These are phyloP conservation scores for Ferdinandea cuprea DNA, from an alignment of 2,888 invertebrate species.

Conservation along the genomic window DNA sequence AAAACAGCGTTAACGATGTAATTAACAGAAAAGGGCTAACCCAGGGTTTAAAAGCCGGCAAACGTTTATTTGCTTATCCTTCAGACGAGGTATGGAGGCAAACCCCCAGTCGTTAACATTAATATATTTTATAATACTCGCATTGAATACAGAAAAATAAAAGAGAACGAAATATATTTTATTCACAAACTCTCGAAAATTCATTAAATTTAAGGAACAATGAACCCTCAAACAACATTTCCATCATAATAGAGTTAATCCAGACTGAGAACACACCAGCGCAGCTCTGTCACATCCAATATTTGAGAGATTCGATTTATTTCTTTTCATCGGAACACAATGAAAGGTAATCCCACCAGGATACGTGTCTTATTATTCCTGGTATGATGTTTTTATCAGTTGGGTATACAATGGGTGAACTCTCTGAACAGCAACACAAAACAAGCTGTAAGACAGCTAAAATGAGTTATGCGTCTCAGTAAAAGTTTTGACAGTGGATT, in stretches of 20 bases:
- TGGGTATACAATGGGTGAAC: neutral
- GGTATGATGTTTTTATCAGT: neutral
- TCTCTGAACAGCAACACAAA: neutral
- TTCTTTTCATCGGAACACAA: constrained; percentile 26
- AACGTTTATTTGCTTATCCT: too few relatives aligned
- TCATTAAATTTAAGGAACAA: constrained; percentile 8
- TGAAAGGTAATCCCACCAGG: constrained; percentile 8
- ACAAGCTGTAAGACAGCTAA: neutral
- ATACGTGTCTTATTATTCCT: constrained; percentile 14
- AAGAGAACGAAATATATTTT: too few relatives aligned
- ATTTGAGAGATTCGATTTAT: constrained; percentile 36
- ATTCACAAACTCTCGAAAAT: too few relatives aligned
- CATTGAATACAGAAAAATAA: too few relatives aligned
- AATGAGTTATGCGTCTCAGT: neutral
- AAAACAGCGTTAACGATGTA: neutral
- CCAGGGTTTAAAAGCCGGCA: too few relatives aligned
- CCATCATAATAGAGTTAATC: neutral
- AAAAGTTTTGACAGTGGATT: constrained; percentile 17
- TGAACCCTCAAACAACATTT: constrained; percentile 4
- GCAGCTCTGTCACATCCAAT: neutral
- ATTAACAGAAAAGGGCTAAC: neutral
- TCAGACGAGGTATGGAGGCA: too few relatives aligned
- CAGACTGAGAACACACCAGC: neutral
- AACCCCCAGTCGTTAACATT: too few relatives aligned
- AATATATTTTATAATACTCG: too few relatives aligned